Conservation (phyloP, 2,113 vertebrate genomes). For the Pterophyllum scalare region DNA sequence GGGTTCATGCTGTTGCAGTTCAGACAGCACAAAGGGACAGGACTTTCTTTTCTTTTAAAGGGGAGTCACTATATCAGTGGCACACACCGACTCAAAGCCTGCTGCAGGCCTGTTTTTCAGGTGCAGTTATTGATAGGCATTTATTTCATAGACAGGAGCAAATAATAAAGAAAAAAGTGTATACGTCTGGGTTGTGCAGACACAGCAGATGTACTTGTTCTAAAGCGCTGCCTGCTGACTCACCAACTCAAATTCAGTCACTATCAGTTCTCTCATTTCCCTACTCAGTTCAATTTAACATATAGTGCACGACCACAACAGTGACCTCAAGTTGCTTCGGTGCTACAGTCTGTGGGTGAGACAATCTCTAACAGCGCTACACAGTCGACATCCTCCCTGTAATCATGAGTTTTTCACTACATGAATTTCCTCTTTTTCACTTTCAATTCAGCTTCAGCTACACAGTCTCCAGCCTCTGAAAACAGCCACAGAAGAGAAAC, state of each 20-base stretch:
- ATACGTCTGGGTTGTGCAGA: not conserved
- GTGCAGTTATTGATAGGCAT: no score
- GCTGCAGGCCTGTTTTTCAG: no score
- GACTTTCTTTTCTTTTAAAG: no score
- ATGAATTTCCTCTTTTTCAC: slow-evolving; percentile 28
- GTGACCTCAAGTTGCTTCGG: no score
- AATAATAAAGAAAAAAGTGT: no score
- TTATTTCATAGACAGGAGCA: no score
- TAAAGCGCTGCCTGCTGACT: not conserved
- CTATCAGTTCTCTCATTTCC: not conserved
- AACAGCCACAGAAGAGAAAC: not conserved
- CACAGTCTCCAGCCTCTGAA: not conserved
- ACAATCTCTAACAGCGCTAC: not conserved
- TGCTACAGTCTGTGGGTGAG: not conserved
- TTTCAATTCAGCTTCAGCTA: slow-evolving; percentile 29
- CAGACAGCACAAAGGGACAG: no score
- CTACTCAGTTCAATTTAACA: not conserved
- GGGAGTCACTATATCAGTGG: no score
- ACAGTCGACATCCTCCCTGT: not conserved
- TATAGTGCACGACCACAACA: no score
- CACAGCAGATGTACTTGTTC: fast-evolving
- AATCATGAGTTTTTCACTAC: slow-evolving; percentile 12
- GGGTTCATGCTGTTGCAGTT: no score
- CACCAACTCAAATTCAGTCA: not conserved
- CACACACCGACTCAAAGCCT: no score